Evolutionary conservation across 2,888 invertebrate species (phyloP).

Genomic region (Penaeus monodon): DNA sequence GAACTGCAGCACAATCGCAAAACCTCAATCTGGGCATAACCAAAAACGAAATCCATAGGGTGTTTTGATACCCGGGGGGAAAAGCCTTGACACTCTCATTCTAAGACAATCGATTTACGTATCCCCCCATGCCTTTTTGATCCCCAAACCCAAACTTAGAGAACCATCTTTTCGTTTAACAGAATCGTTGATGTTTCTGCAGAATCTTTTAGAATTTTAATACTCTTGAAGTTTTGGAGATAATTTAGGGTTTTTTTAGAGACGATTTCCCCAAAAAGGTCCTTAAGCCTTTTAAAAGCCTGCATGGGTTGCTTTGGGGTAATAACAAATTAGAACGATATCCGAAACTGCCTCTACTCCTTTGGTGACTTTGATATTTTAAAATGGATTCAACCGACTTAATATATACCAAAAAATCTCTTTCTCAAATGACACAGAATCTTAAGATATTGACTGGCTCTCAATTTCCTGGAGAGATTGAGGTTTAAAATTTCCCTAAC

Average conservation of each 20-base stretch:
- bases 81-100: constrained; percentile 83
- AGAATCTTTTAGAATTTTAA: constrained; percentile 82
- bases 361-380: constrained; percentile 80
- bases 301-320: constrained; percentile 89
- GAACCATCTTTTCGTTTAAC: constrained; percentile 92
- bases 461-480: constrained; percentile 82
- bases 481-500: constrained; percentile 80
- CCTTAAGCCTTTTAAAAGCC: constrained; percentile 80
- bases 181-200: constrained; percentile 85
- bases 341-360: constrained; percentile 77
- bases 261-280: constrained; percentile 84
- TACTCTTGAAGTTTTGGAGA: constrained; percentile 84
- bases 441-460: constrained; percentile 84
- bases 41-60: constrained; percentile 82
- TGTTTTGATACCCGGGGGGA: constrained; percentile 83
- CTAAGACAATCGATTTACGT: constrained; percentile 85
- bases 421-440: constrained; percentile 80
- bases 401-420: constrained; percentile 78
- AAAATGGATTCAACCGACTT: constrained; percentile 89
- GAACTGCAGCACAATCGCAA: constrained; percentile 75
- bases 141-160: constrained; percentile 82
- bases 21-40: constrained; percentile 92
- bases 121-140: constrained; percentile 79
- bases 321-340: constrained; percentile 83
- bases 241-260: constrained; percentile 84